These are phyloP conservation scores for Campoplex capitator DNA, from an alignment of 2,888 invertebrate genomes.

Conservation along the genomic window DNA sequence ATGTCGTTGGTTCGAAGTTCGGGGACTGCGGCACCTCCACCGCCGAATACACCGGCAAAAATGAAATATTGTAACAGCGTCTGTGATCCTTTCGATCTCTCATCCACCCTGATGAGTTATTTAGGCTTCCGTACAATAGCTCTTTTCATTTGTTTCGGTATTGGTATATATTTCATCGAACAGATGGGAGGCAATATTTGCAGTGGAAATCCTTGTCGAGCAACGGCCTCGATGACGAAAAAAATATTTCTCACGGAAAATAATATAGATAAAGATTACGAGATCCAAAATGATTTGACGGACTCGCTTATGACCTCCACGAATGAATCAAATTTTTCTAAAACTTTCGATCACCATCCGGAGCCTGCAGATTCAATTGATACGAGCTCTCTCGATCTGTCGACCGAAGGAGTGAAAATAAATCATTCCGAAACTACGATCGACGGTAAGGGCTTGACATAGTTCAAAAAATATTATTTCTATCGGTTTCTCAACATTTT, in stretches of 20 bases:
- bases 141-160: slow-evolving; percentile 45
- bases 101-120: neutral
- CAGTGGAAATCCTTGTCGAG: neutral
- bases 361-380: neutral
- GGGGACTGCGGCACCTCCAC: slow-evolving; percentile 60
- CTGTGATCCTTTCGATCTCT: too few relatives aligned
- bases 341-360: neutral
- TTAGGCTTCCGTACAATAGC: slow-evolving; percentile 16
- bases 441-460: neutral
- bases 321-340: neutral
- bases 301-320: neutral
- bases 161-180: slow-evolving; percentile 14
- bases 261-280: neutral
- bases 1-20: slow-evolving; percentile 64
- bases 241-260: neutral
- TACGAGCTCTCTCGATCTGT: neutral
- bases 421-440: neutral
- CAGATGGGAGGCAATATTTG: slow-evolving; percentile 6
- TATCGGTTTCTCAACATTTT: neutral
- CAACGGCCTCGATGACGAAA: neutral
- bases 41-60: neutral
- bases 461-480: neutral
- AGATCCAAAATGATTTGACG: neutral
- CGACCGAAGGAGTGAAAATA: neutral
- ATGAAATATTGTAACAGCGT: neutral